Evolutionary conservation across 35 echinoderm and acorn worm species (phyloP).

Genomic region (Ophioderma brevispina): DNA sequence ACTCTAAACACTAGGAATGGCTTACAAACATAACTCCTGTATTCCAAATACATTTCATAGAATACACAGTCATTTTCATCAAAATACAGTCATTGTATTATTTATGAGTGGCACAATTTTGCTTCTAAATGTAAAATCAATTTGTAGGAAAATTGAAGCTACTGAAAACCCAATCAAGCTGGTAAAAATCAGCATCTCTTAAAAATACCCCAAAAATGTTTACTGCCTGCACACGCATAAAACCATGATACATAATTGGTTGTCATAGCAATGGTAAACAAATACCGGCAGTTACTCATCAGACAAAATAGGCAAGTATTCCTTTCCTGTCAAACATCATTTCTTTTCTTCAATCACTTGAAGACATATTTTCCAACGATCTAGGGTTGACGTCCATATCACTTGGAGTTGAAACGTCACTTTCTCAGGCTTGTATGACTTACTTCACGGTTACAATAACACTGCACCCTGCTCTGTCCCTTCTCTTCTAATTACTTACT

Average conservation of each 20-base stretch:
- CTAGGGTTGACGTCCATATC: neutral
- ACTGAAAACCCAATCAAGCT: no score
- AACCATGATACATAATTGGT: constrained; percentile 5
- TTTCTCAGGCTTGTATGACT: neutral
- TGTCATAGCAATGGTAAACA: neutral
- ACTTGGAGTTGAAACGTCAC: neutral
- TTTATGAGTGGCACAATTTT: no score
- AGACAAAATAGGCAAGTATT: neutral
- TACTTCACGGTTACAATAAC: neutral
- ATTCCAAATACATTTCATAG: no score
- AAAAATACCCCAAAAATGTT: neutral
- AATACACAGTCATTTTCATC: no score
- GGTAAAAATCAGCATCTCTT: no score
- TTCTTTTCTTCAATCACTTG: neutral
- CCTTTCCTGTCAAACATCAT: neutral
- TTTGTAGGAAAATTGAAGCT: no score
- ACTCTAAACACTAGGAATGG: no score
- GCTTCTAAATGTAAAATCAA: no score
- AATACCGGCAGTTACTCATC: neutral
- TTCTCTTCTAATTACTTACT: no score
- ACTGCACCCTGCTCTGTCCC: no score
- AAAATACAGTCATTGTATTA: no score
- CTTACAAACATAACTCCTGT: no score
- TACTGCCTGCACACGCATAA: neutral
- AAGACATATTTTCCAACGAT: constrained; percentile 15